Evolutionary conservation across 2,888 invertebrate species (phyloP).

Genomic region (Drosophila koepferae): DNA sequence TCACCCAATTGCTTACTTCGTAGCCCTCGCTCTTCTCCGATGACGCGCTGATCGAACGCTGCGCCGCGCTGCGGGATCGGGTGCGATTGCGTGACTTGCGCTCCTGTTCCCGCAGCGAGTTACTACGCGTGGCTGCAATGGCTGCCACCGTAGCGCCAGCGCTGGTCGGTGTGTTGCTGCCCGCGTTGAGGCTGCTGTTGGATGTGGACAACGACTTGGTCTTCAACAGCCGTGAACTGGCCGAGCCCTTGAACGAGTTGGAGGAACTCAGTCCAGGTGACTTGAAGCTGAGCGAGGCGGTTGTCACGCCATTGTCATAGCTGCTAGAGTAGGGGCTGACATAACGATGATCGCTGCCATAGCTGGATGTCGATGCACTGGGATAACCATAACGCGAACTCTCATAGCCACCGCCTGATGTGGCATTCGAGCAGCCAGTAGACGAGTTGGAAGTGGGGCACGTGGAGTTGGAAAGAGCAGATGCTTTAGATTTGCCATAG

Average conservation of each 20-base stretch:
- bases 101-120: slow-evolving; percentile 85
- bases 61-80: slow-evolving; percentile 82
- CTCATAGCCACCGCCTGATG: slow-evolving; percentile 71
- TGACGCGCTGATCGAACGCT: slow-evolving; percentile 88
- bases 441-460: slow-evolving; percentile 47
- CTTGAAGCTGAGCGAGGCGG: slow-evolving; percentile 84
- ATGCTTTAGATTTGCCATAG: slow-evolving; percentile 68
- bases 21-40: slow-evolving; percentile 93
- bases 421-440: slow-evolving; percentile 30
- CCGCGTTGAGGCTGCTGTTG: slow-evolving; percentile 81
- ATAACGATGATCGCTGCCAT: slow-evolving; percentile 82
- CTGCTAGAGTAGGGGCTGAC: slow-evolving; percentile 84
- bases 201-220: slow-evolving; percentile 82
- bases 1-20: slow-evolving; percentile 88
- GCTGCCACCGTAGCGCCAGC: slow-evolving; percentile 83
- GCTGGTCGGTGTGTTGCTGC: slow-evolving; percentile 54
- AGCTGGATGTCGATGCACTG: slow-evolving; percentile 72
- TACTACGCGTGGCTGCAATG: slow-evolving; percentile 83
- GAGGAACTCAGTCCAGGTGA: slow-evolving; percentile 68
- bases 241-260: slow-evolving; percentile 76
- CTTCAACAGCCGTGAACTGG: slow-evolving; percentile 75
- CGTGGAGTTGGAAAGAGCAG: slow-evolving; percentile 55
- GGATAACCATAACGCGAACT: slow-evolving; percentile 74
- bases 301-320: slow-evolving; percentile 85
- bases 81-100: slow-evolving; percentile 84